A percentile compares a stretch with the other conserved stretches of the same genome.
These are phyloP conservation scores for Dendroctonus valens DNA, from an alignment of 1,140 invertebrate genomes.

Conservation along the genomic window DNA sequence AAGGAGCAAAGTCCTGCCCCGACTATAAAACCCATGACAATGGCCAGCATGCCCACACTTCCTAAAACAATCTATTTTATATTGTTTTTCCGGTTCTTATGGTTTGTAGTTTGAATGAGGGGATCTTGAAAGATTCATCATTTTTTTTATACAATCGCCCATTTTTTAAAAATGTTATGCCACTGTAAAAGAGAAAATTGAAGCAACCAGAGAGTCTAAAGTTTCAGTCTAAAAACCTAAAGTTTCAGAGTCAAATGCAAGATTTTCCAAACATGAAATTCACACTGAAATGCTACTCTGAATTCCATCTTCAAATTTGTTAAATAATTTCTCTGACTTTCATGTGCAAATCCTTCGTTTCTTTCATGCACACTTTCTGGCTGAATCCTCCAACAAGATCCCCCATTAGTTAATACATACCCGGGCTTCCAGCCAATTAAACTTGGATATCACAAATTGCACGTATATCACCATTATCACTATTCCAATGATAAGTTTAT, in stretches of 20 bases:
- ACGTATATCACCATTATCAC: constrained; percentile 73
- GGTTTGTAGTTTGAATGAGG: constrained; percentile 7
- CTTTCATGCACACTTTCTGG: background rate
- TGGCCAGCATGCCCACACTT: constrained; percentile 65
- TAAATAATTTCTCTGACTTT: no score
- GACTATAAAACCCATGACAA: constrained; percentile 74
- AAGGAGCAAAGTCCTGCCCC: constrained; percentile 72
- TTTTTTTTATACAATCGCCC: no score
- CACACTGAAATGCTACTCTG: no score
- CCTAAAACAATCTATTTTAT: constrained; percentile 57
- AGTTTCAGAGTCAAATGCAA: no score
- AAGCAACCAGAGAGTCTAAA: no score
- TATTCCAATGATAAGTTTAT: constrained; percentile 67
- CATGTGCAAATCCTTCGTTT: no score
- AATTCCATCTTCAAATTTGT: no score
- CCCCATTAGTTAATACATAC: constrained; percentile 44
- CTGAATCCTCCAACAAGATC: background rate
- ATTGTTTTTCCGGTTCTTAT: constrained; percentile 4
- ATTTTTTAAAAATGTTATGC: no score
- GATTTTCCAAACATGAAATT: no score
- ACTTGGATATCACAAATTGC: constrained; percentile 69
- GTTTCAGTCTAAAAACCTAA: no score
- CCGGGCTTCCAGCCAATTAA: constrained; percentile 71
- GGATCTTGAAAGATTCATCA: constrained; percentile 1
- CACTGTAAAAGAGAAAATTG: no score